These are phyloP conservation scores for Caenorhabditis sinica DNA, from an alignment of 2,888 invertebrate genomes.

Conservation along the genomic window DNA sequence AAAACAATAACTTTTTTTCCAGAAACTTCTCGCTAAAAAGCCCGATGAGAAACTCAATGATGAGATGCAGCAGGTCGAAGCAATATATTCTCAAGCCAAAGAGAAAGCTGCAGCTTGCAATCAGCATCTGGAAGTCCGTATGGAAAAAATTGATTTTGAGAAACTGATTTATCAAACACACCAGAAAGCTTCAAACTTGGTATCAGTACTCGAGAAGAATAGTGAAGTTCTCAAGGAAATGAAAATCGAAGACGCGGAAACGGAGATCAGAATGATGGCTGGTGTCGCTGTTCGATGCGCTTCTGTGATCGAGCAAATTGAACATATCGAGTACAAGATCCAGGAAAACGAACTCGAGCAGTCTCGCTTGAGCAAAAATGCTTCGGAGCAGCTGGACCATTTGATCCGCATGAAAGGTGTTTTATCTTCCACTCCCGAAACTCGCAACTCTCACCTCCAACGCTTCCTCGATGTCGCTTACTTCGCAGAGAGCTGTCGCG, in stretches of 20 bases:
- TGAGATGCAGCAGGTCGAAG: not conserved
- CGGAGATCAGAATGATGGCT: conserved; percentile 37
- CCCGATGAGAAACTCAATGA: conserved; percentile 16
- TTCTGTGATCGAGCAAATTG: conserved; percentile 49
- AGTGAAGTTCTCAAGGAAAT: not conserved
- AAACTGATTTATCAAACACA: conserved; percentile 48
- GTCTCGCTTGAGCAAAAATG: conserved; percentile 1
- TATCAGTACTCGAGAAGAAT: conserved; percentile 28
- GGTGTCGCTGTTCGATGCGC: conserved; percentile 45
- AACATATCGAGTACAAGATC: conserved; percentile 33
- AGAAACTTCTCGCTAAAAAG: conserved; percentile 14
- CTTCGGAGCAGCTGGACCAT: conserved; percentile 13
- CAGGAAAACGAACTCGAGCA: not conserved
- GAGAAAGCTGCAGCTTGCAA: conserved; percentile 3
- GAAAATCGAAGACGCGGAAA: conserved; percentile 40
- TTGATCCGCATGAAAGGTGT: conserved; percentile 26
- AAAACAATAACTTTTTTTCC: too few species aligned
- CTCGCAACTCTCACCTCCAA: conserved; percentile 11
- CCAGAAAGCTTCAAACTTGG: conserved; percentile 48
- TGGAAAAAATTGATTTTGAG: conserved; percentile 43
- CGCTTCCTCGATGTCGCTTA: conserved; percentile 34
- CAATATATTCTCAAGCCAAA: conserved; percentile 14
- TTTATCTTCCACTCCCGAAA: conserved; percentile 3
- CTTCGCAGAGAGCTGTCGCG: conserved; percentile 30
- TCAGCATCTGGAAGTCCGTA: conserved; percentile 20